Evolutionary conservation across 1,140 invertebrate species (phyloP).

Genomic region (Polyergus mexicanus): DNA sequence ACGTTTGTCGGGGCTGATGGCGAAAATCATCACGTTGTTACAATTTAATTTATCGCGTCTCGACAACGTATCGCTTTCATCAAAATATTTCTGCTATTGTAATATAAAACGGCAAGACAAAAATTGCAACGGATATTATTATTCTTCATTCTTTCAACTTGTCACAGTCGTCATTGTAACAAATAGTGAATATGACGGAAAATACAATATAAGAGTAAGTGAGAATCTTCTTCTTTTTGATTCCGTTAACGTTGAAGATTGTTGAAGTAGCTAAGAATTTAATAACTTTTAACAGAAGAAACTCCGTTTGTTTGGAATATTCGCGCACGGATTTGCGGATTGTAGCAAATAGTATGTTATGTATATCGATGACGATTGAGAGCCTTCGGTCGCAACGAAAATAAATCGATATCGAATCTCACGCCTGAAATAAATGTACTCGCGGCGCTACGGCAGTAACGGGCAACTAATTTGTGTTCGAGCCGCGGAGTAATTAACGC

Average conservation of each 20-base stretch:
- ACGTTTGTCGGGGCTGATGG: slow-evolving; percentile 11
- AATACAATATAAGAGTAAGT: background rate
- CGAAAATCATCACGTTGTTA: slow-evolving; percentile 1
- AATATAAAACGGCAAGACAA: background rate
- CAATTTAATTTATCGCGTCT: background rate
- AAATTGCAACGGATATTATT: background rate
- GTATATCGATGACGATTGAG: slow-evolving; percentile 13
- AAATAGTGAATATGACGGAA: background rate
- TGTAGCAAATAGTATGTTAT: background rate
- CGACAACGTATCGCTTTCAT: background rate
- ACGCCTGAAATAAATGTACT: slow-evolving; percentile 49
- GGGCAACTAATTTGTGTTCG: slow-evolving; percentile 52
- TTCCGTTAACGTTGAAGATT: background rate
- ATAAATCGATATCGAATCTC: slow-evolving; percentile 53
- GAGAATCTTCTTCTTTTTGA: background rate
- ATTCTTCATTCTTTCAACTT: background rate
- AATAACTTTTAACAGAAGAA: background rate
- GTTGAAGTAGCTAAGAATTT: background rate
- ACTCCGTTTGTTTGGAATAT: background rate
- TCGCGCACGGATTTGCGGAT: slow-evolving; percentile 11
- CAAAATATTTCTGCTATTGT: background rate
- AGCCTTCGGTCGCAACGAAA: slow-evolving; percentile 25
- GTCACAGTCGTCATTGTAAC: background rate
- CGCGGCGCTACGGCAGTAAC: slow-evolving; percentile 34
- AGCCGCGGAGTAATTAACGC: slow-evolving; percentile 63